phyloP scores from a whole-genome alignment of 2,888 invertebrate genomes.

The Leptopilina syphax region DNA sequence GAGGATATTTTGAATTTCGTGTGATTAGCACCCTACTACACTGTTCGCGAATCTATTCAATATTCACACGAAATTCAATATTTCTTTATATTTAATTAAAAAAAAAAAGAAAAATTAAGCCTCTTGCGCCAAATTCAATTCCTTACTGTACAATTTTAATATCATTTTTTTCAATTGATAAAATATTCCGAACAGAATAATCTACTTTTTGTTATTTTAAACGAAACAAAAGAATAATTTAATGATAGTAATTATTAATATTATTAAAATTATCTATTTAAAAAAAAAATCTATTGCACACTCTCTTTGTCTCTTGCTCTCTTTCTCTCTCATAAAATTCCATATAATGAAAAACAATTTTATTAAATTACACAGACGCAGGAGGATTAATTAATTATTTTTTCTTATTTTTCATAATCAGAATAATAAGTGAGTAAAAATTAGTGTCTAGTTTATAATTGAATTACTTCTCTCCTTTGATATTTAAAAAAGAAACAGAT shows the following conservation, averaged over 20 bases:
- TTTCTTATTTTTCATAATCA: not conserved
- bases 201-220: no score
- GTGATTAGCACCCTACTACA: constrained; percentile 13
- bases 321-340: not conserved
- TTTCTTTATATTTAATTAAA: not conserved
- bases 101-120: constrained; percentile 10
- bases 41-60: not conserved
- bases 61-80: constrained; percentile 6
- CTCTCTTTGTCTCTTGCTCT: not conserved
- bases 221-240: no score
- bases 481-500: constrained; percentile 20
- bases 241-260: no score
- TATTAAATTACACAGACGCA: constrained; percentile 8
- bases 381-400: constrained; percentile 12
- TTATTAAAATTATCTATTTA: no score
- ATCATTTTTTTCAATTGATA: not conserved
- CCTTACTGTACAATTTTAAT: not conserved
- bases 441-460: constrained; percentile 35
- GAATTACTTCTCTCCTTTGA: constrained; percentile 28
- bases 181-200: no score
- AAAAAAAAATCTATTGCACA: not conserved
- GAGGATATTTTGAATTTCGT: constrained; percentile 34
- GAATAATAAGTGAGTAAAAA: constrained; percentile 11
- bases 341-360: not conserved
- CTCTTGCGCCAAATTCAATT: constrained; percentile 15